Conservation (phyloP, 1,140 invertebrate species). For the Drosophila virilis region DNA sequence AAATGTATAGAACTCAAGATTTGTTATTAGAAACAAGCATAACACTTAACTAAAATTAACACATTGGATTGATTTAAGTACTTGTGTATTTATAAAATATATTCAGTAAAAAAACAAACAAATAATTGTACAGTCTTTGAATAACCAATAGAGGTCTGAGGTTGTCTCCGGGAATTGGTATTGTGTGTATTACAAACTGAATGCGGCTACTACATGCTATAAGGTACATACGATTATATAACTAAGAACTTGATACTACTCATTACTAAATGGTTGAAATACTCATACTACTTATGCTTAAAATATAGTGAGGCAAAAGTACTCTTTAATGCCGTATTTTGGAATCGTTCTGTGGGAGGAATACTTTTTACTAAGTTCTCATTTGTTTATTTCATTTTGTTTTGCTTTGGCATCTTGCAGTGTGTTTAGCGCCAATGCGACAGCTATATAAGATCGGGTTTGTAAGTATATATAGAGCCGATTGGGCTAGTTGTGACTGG, state of each 20-base stretch:
- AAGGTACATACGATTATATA: constrained; percentile 57
- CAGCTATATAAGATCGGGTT: constrained; percentile 37
- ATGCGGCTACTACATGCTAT: constrained; percentile 58
- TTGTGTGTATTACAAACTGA: constrained; percentile 40
- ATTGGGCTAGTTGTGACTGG: constrained; percentile 43
- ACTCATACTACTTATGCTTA: constrained; percentile 26
- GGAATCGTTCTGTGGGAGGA: constrained; percentile 29
- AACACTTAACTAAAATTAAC: constrained; percentile 57
- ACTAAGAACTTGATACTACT: constrained; percentile 12
- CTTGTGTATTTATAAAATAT: constrained; percentile 4
- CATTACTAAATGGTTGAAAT: constrained; percentile 4
- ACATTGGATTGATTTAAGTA: constrained; percentile 50
- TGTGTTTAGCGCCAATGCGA: constrained; percentile 17
- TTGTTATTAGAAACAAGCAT: constrained; percentile 33
- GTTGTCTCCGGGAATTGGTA: constrained; percentile 57
- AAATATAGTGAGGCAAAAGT: constrained; percentile 34
- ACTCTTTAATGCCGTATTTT: constrained; percentile 30
- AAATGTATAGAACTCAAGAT: constrained; percentile 9
- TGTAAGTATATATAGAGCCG: constrained; percentile 61
- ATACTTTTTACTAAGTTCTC: constrained; percentile 27
- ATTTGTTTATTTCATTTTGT: constrained; percentile 6
- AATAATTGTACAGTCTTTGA: constrained; percentile 65
- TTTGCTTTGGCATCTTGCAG: constrained; percentile 66
- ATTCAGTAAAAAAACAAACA: constrained; percentile 25
- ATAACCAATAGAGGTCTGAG: constrained; percentile 66